Evolutionary conservation across 1,140 invertebrate genomes (phyloP).

Genomic region (Muscidifurax raptorellus): DNA sequence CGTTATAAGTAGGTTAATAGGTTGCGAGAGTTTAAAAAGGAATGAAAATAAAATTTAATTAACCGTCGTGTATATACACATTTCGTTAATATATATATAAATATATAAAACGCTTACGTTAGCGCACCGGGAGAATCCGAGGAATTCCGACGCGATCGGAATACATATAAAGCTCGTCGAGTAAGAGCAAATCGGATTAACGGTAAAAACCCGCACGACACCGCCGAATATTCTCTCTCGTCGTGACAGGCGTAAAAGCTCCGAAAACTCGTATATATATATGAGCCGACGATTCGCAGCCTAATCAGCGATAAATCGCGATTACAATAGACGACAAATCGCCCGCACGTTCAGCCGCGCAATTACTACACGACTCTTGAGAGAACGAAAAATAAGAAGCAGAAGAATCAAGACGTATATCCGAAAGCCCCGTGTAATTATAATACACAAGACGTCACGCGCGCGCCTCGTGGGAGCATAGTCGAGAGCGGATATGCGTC

Average conservation of each 20-base stretch:
- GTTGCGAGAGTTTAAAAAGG: not conserved
- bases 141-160: not conserved
- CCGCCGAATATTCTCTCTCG: not conserved
- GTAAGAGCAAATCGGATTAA: slow-evolving; percentile 7
- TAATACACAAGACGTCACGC: not conserved
- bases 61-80: not conserved
- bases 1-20: not conserved
- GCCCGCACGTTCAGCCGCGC: not conserved
- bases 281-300: not conserved
- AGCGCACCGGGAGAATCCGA: not conserved
- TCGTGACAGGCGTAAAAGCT: not conserved
- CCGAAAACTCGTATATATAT: not conserved
- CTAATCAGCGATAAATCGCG: not conserved
- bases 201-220: not conserved
- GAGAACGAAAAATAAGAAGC: not conserved
- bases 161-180: not conserved
- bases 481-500: not conserved
- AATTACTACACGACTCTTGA: not conserved
- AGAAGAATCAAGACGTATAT: slow-evolving; percentile 5
- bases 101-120: too few relatives aligned
- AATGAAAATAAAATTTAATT: too few relatives aligned
- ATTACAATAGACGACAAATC: too few relatives aligned
- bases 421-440: too few relatives aligned
- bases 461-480: not conserved
- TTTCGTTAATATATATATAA: not conserved